Conservation (phyloP, 1,140 invertebrate genomes). For the Wasmannia auropunctata region DNA sequence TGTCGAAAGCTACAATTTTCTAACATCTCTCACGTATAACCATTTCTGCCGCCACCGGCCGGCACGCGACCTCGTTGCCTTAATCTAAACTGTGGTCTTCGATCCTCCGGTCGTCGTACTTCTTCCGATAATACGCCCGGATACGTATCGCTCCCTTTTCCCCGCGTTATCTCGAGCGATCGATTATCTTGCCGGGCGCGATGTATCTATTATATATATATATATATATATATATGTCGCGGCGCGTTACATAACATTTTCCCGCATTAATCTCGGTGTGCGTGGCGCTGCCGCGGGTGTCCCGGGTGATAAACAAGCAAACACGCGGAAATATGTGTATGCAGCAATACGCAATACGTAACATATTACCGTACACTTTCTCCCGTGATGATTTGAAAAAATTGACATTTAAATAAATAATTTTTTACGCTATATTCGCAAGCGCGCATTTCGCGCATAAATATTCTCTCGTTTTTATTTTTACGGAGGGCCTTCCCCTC, state of each 20-base stretch:
- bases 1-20: slow-evolving; percentile 21
- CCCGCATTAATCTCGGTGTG: background rate
- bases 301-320: background rate
- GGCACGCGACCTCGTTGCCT: slow-evolving; percentile 81
- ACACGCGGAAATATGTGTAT: background rate
- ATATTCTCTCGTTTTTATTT: background rate
- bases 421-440: background rate
- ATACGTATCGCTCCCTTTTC: background rate
- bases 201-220: slow-evolving; percentile 28
- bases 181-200: background rate
- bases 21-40: slow-evolving; percentile 48
- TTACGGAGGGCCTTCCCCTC: no score
- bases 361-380: background rate
- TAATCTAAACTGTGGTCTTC: slow-evolving; percentile 77
- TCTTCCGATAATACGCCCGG: slow-evolving; percentile 44
- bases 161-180: background rate
- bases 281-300: background rate
- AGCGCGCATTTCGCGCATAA: background rate
- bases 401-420: slow-evolving; percentile 3
- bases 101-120: slow-evolving; percentile 56
- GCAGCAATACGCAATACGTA: background rate
- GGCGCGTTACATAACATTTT: slow-evolving; percentile 40
- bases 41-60: slow-evolving; percentile 32
- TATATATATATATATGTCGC: no score
- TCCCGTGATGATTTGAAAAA: background rate